Base-by-base conservation (phyloP, 2,888 invertebrate genomes). In the Hypena proboscidalis region DNA sequence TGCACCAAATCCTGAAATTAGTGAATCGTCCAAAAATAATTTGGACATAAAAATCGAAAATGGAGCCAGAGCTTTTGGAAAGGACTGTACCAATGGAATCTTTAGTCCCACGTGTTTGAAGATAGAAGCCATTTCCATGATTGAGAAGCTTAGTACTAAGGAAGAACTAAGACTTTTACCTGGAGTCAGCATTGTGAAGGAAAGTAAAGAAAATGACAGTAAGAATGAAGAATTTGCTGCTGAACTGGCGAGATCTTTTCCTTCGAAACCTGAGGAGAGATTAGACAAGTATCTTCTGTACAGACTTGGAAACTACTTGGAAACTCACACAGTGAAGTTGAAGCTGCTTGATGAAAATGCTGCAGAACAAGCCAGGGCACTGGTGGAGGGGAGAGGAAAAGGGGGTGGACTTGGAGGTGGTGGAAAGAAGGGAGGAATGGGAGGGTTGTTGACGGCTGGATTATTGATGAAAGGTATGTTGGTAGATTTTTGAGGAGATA, bases 241-340 rank as follows among this genome's bases (percentile, higher is more conserved):
- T 61, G 95, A 96, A 72, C 80, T 96, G 2, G 95, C 96, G 0
- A 92, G 95, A 47, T 94, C 94, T 29, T 94, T 95, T 68, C 95
- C 95, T 0, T 94, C 94, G 29, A 95, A 95, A 70, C 94, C 95
- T 6, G 95, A 95, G 65, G 95, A 94, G 33, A 92, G 95, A 19
- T 79, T 97, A 34, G 96, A 96, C 72, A 95, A 95, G 25, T 95
- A 94, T 64, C 87, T 97, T 19, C 69, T 95, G 57, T 94, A 94
- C 64, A 94, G 94, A 71, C 84, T 96, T 33, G 93, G 94, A 9
- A 93, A 92, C 52, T 95, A 96, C 58, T 81, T 96, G 48, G 94
- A 94, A 72, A 94, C 94, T 3, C 95, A 96, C 66, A 94, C 95
- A 0, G 90, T 97, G 49, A 94, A 94, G 47, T 87, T 96, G 47